Conservation (phyloP, 2,113 vertebrate genomes). For the Loxodonta africana region DNA sequence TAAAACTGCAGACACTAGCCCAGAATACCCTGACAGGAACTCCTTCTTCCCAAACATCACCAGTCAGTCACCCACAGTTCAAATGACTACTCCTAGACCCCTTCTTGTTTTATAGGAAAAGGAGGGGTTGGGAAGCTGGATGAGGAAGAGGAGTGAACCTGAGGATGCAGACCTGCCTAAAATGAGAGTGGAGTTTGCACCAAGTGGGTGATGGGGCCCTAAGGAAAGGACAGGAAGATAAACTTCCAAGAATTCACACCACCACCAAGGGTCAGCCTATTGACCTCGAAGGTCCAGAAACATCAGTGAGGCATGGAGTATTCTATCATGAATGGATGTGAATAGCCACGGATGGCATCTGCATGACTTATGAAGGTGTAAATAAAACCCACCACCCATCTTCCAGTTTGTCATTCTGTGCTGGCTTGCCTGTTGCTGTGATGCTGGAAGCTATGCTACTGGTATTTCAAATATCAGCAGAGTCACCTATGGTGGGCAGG, state of each 20-base stretch:
- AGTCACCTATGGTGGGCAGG: not conserved
- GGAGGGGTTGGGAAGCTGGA: not conserved
- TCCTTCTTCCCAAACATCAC: not conserved
- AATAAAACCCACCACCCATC: not conserved
- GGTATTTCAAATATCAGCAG: not conserved
- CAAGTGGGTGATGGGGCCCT: not conserved
- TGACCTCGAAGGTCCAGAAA: constrained; percentile 44
- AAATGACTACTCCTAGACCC: not conserved
- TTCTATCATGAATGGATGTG: constrained; percentile 43
- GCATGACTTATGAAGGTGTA: constrained; percentile 50
- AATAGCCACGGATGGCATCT: constrained; percentile 43
- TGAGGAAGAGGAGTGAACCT: not conserved
- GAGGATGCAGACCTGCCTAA: not conserved
- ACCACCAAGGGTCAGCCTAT: not conserved
- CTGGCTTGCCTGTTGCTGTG: not conserved
- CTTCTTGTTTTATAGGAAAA: not conserved
- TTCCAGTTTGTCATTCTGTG: not conserved
- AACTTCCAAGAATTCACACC: constrained; percentile 50
- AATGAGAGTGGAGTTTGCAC: not conserved
- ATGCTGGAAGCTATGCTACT: not conserved
- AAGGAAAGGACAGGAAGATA: not conserved
- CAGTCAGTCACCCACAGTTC: not conserved
- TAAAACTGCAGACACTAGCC: not conserved
- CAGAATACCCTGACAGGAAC: constrained; percentile 15
- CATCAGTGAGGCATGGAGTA: constrained; percentile 3